A percentile compares a stretch with the other conserved stretches of the same genome.
phyloP scores from a whole-genome alignment of 2,113 vertebrate species.

The Girardinichthys multiradiatus region DNA sequence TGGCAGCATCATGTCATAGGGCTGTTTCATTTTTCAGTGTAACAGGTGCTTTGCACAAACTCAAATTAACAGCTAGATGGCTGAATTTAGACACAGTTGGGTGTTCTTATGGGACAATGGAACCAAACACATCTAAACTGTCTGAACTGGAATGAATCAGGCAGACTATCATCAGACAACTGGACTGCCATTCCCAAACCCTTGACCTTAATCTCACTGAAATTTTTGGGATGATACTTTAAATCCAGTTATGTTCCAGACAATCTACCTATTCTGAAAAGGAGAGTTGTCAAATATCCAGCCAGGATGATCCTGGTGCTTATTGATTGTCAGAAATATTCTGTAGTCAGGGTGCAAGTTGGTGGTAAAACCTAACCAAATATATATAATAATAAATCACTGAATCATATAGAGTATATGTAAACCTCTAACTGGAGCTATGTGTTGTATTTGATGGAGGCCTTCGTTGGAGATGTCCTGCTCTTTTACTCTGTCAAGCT shows the following conservation, averaged over 20 bases:
- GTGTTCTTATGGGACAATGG: not conserved
- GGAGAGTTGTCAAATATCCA: no score
- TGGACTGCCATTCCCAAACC: no score
- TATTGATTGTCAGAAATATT: no score
- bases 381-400: not conserved
- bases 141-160: no score
- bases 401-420: not conserved
- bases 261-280: not conserved
- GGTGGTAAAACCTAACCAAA: not conserved
- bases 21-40: not conserved
- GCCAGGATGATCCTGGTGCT: no score
- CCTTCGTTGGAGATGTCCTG: conserved; percentile 54
- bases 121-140: not conserved
- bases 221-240: not conserved
- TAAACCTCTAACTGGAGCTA: not conserved
- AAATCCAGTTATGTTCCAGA: not conserved
- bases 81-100: not conserved
- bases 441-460: not conserved
- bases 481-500: conserved; percentile 22
- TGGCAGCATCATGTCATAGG: not conserved
- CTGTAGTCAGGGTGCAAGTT: no score
- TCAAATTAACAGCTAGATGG: not conserved
- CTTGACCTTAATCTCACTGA: no score
- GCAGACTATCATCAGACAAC: no score
- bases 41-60: not conserved